Evolutionary conservation across 1,140 invertebrate genomes (phyloP), one percentile per base, ranked within the genome.

Genomic region (Cyrtorhinus lividipennis): DNA sequence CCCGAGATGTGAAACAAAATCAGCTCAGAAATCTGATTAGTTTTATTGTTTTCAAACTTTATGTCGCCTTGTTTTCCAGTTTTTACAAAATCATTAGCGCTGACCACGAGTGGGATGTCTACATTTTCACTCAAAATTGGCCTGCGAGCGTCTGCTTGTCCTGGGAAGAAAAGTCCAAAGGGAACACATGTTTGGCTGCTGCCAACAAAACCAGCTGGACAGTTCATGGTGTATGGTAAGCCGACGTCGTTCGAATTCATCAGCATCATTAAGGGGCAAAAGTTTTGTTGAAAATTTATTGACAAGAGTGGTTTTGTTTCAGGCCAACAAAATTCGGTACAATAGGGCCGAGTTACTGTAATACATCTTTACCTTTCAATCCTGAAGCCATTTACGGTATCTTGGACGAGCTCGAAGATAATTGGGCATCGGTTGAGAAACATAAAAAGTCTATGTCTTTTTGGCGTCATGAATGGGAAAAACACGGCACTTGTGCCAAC

Each of bases 401-500:
- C 44, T 73, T 82, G 65, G 68, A 71, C 13, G 73, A 84, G 46
- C 68, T 92, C 25, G 74, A 82, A 61, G 72, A 80, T 26, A 80
- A 79, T 56, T 92, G 89, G 89, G 79, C 81, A 0, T 86, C 90
- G 67, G 76, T 92, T 62, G 80, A 87, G 70, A 78, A 46, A 1
- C 66, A 66, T 18, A 78, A 65, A 75, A 65, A 80, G 74, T 1
- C 72, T 76, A 30, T 82, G 67, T 76, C 78, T 5, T 77, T 92
- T 5, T 92, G 88, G 89, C 75, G 81, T 64, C 87, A 92, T 64
- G 89, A 91, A 71, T 92, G 88, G 88, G 71, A 76, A 0, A 92
- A 91, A 69, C 89, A 92, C 71, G 89, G 88, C 0, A 88, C 88
- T 0, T 92, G 89, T 69, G 86, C 87, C 18, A 25, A 2, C 58